Evolutionary conservation across 2,113 vertebrate species (phyloP).

Genomic region (Neotragus moschatus): DNA sequence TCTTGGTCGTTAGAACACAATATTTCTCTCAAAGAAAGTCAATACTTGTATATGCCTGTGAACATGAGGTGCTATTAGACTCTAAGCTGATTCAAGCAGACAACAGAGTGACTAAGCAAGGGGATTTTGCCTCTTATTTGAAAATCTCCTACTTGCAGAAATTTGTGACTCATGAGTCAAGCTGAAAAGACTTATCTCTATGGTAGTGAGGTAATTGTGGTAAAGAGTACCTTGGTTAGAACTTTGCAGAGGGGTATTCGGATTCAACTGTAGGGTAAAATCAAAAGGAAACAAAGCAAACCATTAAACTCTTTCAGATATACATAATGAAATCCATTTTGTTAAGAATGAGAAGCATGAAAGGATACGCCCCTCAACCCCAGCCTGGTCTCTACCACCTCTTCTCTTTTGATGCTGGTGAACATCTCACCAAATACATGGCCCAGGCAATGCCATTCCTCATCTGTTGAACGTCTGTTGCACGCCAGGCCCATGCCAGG

Average conservation of each 20-base stretch:
- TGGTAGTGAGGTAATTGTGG: constrained; percentile 48
- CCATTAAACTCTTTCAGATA: not conserved
- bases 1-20: constrained; percentile 54
- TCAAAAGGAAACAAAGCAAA: not conserved
- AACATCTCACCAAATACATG: not conserved
- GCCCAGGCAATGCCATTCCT: not conserved
- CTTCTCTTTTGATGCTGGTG: not conserved
- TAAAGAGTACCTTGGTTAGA: constrained; percentile 19
- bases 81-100: constrained; percentile 31
- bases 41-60: constrained; percentile 30
- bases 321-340: not conserved
- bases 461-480: not conserved
- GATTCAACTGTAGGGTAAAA: constrained; percentile 7
- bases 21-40: constrained; percentile 45
- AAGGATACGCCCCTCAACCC: not conserved
- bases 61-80: constrained; percentile 41
- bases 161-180: constrained; percentile 46
- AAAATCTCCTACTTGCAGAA: constrained; percentile 53
- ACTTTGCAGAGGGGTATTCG: not conserved
- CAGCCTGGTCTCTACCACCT: not conserved
- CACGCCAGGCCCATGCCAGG: not conserved
- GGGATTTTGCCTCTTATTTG: constrained; percentile 29
- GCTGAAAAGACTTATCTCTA: constrained; percentile 40
- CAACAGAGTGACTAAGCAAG: constrained; percentile 47
- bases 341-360: not conserved